Evolutionary conservation across 1,140 invertebrate genomes (phyloP), one percentile per base, ranked within the genome.

Genomic region (Zeugodacus cucurbitae): DNA sequence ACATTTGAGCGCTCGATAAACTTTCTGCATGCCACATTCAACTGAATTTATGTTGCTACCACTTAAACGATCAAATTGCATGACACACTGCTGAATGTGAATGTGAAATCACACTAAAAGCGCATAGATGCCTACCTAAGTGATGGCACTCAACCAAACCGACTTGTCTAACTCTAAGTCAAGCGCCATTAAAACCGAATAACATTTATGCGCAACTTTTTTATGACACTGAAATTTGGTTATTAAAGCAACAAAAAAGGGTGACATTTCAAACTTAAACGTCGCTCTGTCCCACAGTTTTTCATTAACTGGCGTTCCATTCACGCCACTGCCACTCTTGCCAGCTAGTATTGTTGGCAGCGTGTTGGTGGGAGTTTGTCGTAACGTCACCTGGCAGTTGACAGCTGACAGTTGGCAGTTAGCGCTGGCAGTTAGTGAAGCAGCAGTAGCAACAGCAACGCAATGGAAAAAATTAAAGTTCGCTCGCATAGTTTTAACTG

Each of bases 401-500:
- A 29, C 67, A 70, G 32, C 37, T 70, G 34, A 8, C 41, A 29
- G 37, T 82, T 26, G n/a, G 10, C 41, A 82, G 41, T 48, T 48
- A 48, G 41, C 41, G 41, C 48, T 54, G 14, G 14, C 48, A 54
- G 48, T 54, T 54, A 54, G 48, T 26, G 10, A 34, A 62, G 58
- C 58, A 26, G 58, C 20, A 48, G 74, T 22, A 48, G 41, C 7
- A 82, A 82, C 41, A 48, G 41, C 7, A 82, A 82, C 20, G 10
- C 48, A 37, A 82, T 41, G 37, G 20, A 48, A 82, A 44, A 48
- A 48, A 48, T 82, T 82, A 29, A 82, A 82, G 74, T 82, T 48
- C 41, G 41, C 74, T 29, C 11, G 74, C 74, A 82, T 82, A 82
- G 74, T 82, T 82, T 78, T 82, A 82, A 54, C 74, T 82, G 74